Conservation (phyloP, 2,113 vertebrate genomes). For the Rhodinocichla rosea region DNA sequence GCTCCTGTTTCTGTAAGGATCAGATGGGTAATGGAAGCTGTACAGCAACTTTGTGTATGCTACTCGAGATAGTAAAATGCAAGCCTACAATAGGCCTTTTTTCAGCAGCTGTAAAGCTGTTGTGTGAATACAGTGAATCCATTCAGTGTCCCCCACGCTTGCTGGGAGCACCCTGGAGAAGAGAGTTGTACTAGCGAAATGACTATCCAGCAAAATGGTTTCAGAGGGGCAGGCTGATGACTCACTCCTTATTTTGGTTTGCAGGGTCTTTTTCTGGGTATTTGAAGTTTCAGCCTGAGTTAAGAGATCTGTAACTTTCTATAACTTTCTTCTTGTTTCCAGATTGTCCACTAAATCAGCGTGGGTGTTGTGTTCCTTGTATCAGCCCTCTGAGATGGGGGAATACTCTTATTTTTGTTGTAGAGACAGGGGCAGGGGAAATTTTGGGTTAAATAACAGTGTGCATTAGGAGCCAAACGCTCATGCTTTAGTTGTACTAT, state of each 20-base stretch:
- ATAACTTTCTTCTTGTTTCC: background rate
- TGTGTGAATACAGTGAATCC: conserved; percentile 12
- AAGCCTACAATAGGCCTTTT: background rate
- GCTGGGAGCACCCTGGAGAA: conserved; percentile 13
- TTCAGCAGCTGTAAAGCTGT: conserved; percentile 21
- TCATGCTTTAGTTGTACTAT: background rate
- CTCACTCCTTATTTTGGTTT: background rate
- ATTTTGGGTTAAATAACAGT: background rate
- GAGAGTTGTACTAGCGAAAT: background rate
- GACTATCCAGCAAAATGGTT: background rate
- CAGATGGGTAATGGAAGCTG: conserved; percentile 49
- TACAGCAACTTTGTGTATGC: conserved; percentile 54
- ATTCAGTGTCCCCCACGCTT: conserved; percentile 30
- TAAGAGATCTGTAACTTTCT: background rate
- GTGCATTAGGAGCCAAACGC: background rate
- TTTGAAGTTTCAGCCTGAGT: background rate
- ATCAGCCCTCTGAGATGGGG: background rate
- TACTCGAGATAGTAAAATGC: conserved; percentile 17
- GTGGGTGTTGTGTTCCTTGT: background rate
- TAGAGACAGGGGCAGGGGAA: background rate
- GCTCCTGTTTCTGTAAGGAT: conserved; percentile 27
- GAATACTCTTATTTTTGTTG: background rate
- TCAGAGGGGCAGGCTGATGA: background rate
- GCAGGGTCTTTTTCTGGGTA: background rate
- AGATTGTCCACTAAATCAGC: background rate